Evolutionary conservation across 2,113 vertebrate genomes (phyloP).

Genomic region (Pygoscelis adeliae): DNA sequence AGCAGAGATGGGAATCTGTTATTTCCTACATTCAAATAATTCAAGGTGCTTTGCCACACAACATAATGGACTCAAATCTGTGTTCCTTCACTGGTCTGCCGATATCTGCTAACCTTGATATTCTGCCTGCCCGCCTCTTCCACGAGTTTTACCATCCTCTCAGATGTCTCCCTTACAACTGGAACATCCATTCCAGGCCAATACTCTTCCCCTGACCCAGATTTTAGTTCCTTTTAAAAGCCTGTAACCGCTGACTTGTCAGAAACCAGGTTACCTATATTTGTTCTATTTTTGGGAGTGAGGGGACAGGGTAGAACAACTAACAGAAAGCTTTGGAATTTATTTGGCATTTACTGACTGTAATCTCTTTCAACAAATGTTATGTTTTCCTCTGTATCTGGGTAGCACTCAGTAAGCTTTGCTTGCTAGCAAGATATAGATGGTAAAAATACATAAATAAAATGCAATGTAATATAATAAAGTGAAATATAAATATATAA

Average conservation of each 20-base stretch:
- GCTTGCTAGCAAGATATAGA: background rate
- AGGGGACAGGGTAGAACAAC: background rate
- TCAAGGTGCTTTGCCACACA: background rate
- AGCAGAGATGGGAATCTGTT: background rate
- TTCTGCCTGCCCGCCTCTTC: background rate
- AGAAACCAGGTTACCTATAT: constrained; percentile 33
- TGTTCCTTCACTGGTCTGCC: background rate
- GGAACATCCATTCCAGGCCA: background rate
- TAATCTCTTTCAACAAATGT: background rate
- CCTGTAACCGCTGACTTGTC: background rate
- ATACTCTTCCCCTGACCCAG: background rate
- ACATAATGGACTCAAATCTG: background rate
- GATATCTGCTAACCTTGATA: background rate
- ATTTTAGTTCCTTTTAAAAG: background rate
- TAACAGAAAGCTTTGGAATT: background rate
- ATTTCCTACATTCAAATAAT: background rate
- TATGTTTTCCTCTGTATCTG: background rate
- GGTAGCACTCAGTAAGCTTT: background rate
- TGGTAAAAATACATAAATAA: background rate
- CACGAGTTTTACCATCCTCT: background rate
- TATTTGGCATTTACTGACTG: background rate
- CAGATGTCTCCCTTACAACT: background rate
- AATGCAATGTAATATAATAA: background rate
- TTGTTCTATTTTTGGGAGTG: background rate
- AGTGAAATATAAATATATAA: background rate